A percentile compares a stretch with the other conserved stretches of the same genome.
Conservation (phyloP, 23 tunicate genomes). For the Pegea sp. region DNA sequence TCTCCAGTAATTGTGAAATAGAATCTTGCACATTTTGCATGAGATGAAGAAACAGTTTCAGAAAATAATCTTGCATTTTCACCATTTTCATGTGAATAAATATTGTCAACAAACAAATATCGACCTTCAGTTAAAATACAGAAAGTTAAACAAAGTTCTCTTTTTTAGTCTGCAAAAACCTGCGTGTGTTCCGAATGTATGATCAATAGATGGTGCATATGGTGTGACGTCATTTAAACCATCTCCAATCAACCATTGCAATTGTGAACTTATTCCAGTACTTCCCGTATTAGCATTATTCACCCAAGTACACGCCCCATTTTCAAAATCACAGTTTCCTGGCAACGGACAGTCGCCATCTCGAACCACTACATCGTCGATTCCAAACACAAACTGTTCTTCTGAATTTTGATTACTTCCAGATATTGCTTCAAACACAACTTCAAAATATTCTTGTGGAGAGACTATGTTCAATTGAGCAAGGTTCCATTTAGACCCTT, state of each 20-base stretch:
- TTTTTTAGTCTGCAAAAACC: conserved; percentile 8
- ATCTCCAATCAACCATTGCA: conserved; percentile 30
- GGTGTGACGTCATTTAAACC: conserved; percentile 1
- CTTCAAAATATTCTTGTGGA: conserved; percentile 21
- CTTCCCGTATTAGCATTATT: conserved; percentile 15
- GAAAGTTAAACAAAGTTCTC: background rate
- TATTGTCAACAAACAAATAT: conserved; percentile 19
- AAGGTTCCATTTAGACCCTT: conserved; percentile 16
- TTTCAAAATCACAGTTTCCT: conserved; percentile 69
- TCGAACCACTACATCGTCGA: conserved; percentile 42
- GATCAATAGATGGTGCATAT: conserved; percentile 19
- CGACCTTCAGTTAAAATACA: conserved; percentile 13
- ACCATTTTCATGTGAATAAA: conserved; percentile 6
- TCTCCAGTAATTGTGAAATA: conserved; percentile 31
- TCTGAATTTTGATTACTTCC: background rate
- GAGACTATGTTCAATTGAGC: conserved; percentile 33
- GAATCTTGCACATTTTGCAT: conserved; percentile 43
- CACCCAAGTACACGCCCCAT: conserved; percentile 51
- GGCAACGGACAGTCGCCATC: conserved; percentile 42
- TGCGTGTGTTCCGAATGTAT: conserved; percentile 21
- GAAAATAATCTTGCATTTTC: conserved; percentile 22
- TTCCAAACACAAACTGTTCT: conserved; percentile 16
- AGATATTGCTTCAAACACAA: conserved; percentile 29
- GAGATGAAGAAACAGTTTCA: conserved; percentile 21
- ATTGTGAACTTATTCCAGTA: conserved; percentile 12